Evolutionary conservation across 2,888 invertebrate genomes (phyloP).

Genomic region (Caenorhabditis sp.): DNA sequence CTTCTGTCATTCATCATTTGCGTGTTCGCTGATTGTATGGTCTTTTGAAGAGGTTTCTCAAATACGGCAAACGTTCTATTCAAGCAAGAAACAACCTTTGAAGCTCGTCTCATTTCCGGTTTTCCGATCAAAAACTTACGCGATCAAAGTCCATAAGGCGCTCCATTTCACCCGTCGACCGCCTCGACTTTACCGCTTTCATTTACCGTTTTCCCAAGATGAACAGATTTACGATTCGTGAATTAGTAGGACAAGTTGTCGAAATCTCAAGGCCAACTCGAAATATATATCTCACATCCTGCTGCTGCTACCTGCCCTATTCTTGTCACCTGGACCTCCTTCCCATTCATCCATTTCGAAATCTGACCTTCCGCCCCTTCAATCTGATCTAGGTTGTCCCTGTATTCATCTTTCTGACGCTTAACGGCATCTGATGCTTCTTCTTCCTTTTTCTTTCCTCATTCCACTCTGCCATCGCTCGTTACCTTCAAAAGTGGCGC

Average conservation of each 20-base stretch:
- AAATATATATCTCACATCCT: slow-evolving; percentile 24
- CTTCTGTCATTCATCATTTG: slow-evolving; percentile 16
- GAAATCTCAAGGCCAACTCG: slow-evolving; percentile 49
- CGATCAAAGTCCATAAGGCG: slow-evolving; percentile 24
- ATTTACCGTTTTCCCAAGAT: not conserved
- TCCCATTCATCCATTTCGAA: slow-evolving; percentile 36
- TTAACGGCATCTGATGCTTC: not conserved
- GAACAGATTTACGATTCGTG: slow-evolving; percentile 17
- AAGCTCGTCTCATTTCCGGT: slow-evolving; percentile 11
- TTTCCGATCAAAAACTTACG: slow-evolving; percentile 6
- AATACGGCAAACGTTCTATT: not conserved
- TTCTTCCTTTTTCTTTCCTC: slow-evolving; percentile 5
- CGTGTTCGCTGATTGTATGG: not conserved
- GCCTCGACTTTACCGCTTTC: slow-evolving; percentile 26
- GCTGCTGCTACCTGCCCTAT: slow-evolving; percentile 12
- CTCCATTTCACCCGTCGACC: not conserved
- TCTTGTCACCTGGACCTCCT: slow-evolving; percentile 34
- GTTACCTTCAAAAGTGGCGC: slow-evolving; percentile 32
- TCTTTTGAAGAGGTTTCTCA: too few species aligned
- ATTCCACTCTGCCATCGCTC: slow-evolving; percentile 12
- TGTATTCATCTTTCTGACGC: slow-evolving; percentile 3
- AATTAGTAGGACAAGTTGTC: slow-evolving; percentile 51
- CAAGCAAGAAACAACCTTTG: too few species aligned
- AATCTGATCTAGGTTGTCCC: too few species aligned
- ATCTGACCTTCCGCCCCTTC: slow-evolving; percentile 42